Evolutionary conservation across 2,797 vertebrate species (phyloP), one percentile per base, ranked within the genome.

Genomic region (Sus cebifrons): DNA sequence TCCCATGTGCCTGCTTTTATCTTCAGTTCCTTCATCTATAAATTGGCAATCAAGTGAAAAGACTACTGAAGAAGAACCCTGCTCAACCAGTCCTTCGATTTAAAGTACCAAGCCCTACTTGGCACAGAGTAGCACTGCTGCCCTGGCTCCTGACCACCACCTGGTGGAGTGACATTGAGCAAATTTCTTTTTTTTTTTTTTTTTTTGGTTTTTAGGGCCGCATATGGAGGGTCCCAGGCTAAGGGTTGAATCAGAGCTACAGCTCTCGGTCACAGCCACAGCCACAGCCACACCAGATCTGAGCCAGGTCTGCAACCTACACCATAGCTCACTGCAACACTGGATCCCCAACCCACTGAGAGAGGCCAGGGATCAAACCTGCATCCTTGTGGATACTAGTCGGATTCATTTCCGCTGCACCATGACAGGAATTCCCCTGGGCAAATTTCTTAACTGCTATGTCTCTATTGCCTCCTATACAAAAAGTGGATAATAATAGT

Each of bases 11-110:
- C 36, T 93, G 15, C 3, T 81, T 16, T 82, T 54, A 36, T 65
- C 52, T 93, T 86, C 75, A 74, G 18, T 32, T 65, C 36, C 7
- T 68, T 93, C 23, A 44, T 78, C 89, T 93, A 54, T 49, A 73
- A 79, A 54, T 23, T 68, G 10, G 8, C 25, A n/a, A 17, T 79
- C 32, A 79, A 91, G 54, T 71, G 62, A 96, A 82, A 11, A 11
- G 5, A 21, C 74, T 70, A n/a, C 23, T 54, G 27, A 94, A 65
- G 58, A 87, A 84, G 95, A 93, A 58, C 21, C 58, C 49, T 32
- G 73, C 16, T 87, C 32, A 44, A 65, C 17, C 8, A 12, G 9
- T 64, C 40, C 5, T 88, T 54, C 17, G 25, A 27, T 44, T 54
- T 79, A 49, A 70, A 92, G 84, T 7, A 44, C 44, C 44, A 44